Evolutionary conservation across 35 echinoderm and acorn worm genomes (phyloP).

Genomic region (Patiria miniata): DNA sequence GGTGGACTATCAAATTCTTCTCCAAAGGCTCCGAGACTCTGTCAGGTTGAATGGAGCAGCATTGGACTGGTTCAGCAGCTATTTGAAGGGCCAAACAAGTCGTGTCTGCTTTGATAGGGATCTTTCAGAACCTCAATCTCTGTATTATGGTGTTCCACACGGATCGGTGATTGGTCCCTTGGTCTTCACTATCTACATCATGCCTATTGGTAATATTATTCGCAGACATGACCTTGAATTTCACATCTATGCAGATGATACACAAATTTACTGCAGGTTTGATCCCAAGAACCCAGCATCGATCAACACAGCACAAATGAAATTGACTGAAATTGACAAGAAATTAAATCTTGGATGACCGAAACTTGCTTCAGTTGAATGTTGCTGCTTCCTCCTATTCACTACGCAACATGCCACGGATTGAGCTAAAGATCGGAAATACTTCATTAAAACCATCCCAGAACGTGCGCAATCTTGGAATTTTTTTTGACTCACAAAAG

Average conservation of each 20-base stretch:
- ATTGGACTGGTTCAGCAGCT: constrained; percentile 42
- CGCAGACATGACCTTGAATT: constrained; percentile 22
- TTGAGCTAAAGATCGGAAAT: background rate
- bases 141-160: constrained; percentile 32
- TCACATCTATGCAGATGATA: constrained; percentile 25
- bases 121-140: background rate
- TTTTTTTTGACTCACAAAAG: background rate
- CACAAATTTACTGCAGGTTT: constrained; percentile 6
- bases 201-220: constrained; percentile 21
- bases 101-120: background rate
- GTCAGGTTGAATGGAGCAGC: constrained; percentile 32
- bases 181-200: background rate
- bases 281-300: background rate
- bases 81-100: constrained; percentile 27
- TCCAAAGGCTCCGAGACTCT: background rate
- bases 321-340: background rate
- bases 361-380: background rate
- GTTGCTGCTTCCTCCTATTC: background rate
- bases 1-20: constrained; percentile 42
- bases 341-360: background rate
- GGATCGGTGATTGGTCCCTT: constrained; percentile 27
- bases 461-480: background rate
- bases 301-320: background rate
- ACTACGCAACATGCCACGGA: background rate
- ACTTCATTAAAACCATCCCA: background rate